A percentile compares a stretch with the other conserved stretches of the same genome.
Evolutionary conservation across 30 jellyfish, hydroid and myxozoan genomes (phyloP).

Genomic region (Turritopsis rubra): DNA sequence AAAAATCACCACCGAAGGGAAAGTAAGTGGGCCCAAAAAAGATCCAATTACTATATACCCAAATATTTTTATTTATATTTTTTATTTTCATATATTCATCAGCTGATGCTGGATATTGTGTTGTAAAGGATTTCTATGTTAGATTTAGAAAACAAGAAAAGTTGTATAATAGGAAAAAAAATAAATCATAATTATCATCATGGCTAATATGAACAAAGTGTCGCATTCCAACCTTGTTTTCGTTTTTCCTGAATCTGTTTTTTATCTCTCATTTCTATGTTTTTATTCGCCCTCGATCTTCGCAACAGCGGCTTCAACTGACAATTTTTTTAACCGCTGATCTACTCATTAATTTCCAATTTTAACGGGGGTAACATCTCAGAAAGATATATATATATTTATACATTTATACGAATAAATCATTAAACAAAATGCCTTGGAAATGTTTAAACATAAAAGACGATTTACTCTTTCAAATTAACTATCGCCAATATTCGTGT

Average conservation of each 20-base stretch:
- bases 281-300: slow-evolving; percentile 20
- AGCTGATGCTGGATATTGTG: neutral
- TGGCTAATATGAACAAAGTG: neutral
- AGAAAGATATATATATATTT: neutral
- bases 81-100: neutral
- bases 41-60: neutral
- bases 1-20: too few relatives aligned
- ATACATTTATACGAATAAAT: too few relatives aligned
- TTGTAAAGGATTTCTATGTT: too few relatives aligned
- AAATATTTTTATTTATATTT: too few relatives aligned
- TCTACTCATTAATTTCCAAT: neutral
- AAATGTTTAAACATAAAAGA: too few relatives aligned
- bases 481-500: too few relatives aligned
- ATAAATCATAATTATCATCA: neutral
- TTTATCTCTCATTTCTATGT: neutral
- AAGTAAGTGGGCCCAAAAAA: too few relatives aligned
- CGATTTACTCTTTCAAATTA: too few relatives aligned
- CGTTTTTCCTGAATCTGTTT: neutral
- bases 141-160: neutral
- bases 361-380: neutral
- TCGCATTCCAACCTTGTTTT: neutral
- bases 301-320: slow-evolving; percentile 24
- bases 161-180: neutral
- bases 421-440: too few relatives aligned
- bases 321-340: slow-evolving; percentile 17